Percentiles rank a stretch among this genome's conserved stretches.
phyloP scores from a whole-genome alignment of 2,113 vertebrate species.

The Passer domesticus region DNA sequence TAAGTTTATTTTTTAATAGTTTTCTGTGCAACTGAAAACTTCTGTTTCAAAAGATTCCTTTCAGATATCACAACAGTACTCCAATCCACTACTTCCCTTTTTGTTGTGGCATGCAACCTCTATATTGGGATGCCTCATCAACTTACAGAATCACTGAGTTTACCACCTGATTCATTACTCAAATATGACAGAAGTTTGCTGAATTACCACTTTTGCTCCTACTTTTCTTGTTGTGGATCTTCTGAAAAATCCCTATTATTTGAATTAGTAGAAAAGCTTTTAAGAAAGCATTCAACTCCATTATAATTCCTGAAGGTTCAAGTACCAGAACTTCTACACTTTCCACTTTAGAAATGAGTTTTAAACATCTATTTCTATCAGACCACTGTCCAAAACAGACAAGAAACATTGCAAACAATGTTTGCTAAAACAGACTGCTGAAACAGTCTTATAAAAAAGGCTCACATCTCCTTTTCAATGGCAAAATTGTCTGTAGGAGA shows the following conservation, averaged over 20 bases:
- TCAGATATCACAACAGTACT: background rate
- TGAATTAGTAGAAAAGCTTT: background rate
- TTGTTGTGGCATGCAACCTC: rapidly evolving
- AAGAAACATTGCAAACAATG: background rate
- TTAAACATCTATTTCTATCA: background rate
- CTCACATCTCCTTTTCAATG: background rate
- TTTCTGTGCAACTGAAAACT: background rate
- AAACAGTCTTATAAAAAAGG: background rate
- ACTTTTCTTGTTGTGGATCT: background rate
- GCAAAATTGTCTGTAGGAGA: background rate
- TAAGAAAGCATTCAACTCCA: background rate
- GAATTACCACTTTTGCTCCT: background rate
- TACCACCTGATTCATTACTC: background rate
- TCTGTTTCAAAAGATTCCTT: background rate
- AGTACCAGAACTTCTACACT: background rate
- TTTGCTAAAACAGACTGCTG: background rate
- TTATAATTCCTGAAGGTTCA: background rate
- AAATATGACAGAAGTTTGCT: background rate
- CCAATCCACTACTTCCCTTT: background rate
- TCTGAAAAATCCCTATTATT: background rate
- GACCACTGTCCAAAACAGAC: background rate
- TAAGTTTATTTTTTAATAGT: too few relatives aligned
- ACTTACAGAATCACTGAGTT: background rate
- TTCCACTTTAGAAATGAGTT: background rate
- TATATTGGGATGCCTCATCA: background rate